phyloP scores from a whole-genome alignment of 2,113 vertebrate species.

The Monopterus albus region DNA sequence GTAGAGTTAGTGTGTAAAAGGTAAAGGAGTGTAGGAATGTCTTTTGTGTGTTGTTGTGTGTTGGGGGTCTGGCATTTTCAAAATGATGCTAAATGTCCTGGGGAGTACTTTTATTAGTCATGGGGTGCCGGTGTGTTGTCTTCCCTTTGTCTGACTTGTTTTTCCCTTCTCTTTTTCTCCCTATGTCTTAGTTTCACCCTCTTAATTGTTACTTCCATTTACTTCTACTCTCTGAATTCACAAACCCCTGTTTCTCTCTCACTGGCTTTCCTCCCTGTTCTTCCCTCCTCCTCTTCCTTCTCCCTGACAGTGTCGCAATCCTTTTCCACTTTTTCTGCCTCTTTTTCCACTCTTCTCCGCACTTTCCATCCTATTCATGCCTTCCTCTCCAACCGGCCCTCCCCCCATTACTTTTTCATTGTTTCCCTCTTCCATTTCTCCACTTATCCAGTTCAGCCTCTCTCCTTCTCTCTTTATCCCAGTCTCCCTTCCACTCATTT shows the following conservation, averaged over 20 bases:
- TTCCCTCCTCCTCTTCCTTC: not conserved
- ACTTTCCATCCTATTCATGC: no score
- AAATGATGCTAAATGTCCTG: no score
- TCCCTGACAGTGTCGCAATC: constrained; percentile 1
- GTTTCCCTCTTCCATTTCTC: constrained; percentile 4
- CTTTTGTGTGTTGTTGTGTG: no score
- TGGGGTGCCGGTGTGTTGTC: not conserved
- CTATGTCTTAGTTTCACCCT: not conserved
- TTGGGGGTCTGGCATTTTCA: no score
- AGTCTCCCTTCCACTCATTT: constrained; percentile 4
- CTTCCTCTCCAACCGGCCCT: not conserved
- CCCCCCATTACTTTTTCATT: not conserved
- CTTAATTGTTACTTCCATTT: no score
- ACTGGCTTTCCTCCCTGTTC: not conserved
- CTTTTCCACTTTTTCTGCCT: not conserved
- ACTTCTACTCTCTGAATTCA: no score
- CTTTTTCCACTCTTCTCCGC: no score
- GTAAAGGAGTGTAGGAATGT: no score
- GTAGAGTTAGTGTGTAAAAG: no score
- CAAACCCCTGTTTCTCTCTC: not conserved
- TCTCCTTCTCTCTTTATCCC: not conserved
- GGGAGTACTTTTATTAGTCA: not conserved
- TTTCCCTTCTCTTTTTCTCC: not conserved
- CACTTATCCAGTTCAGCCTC: not conserved
- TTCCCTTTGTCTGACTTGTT: not conserved